Evolutionary conservation across 2,888 invertebrate species (phyloP), one percentile per base, ranked within the genome.

Genomic region (Drymonia ruficornis): DNA sequence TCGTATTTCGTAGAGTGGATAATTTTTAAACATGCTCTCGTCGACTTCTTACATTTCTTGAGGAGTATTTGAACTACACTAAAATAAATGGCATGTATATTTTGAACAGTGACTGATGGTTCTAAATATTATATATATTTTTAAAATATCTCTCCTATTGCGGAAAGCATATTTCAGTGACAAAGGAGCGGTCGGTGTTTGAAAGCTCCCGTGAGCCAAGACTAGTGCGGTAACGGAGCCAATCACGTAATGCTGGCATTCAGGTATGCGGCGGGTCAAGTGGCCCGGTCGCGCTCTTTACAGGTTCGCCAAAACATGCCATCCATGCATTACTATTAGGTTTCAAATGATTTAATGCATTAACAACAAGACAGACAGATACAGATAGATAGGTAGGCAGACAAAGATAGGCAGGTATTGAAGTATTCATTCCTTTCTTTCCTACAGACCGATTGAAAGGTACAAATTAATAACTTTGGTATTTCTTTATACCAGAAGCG

Each of bases 251-350:
- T 56, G 45, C 56, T 23, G 47, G 50, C 47, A 55, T 56, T 53
- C 52, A 53, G 56, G 59, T 56, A 59, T 55, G 59, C 52, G 59
- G 55, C 55, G 58, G 74, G 79, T 76, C 79, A 75, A 78, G 76
- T 63, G 63, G 53, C 23, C 31, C 8, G 12, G 19, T 61, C 52
- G 60, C 55, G 59, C 47, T 60, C 65, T 56, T 63, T 62, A 61
- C 61, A 53, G n/a, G n/a, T n/a, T n/a, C n/a, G n/a, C n/a, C 67
- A 64, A 73, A 70, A 65, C 59, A 61, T 74, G 65, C 71, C 55
- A 64, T 67, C 67, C 68, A 67, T 73, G 72, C 67, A 64, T 66
- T 75, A 65, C 66, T 58, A 72, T n/a, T n/a, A n/a, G n/a, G n/a
- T n/a, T n/a, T n/a, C n/a, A n/a, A n/a, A n/a, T n/a, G n/a, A n/a